Evolutionary conservation across 2,888 invertebrate genomes (phyloP), one percentile per base, ranked within the genome.

Genomic region (Spilarctia lutea): DNA sequence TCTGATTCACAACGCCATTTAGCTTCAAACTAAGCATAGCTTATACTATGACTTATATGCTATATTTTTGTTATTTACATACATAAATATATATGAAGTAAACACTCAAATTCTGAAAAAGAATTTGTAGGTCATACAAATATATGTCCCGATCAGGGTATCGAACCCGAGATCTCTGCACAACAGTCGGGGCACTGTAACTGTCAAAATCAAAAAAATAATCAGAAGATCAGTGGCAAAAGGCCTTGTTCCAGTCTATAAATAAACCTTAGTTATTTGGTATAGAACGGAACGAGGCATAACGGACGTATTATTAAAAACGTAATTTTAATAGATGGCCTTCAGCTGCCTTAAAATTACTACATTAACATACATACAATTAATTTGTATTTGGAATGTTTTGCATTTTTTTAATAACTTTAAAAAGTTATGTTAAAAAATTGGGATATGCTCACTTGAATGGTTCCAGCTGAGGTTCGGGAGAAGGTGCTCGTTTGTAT

Each of bases 401-500:
- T 63, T 63, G 16, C 16, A n/a, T n/a, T n/a, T 60, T 56, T 27
- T 27, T n/a, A 27, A 30, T 30, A 39, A 66, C 11, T 39, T n/a
- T 6, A 24, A 56, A 24, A 56, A 52, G 52, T 52, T 52, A 24
- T 24, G 4, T n/a, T 56, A 56, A n/a, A 56, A 56, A n/a, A 52
- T 30, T 6, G 20, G 30, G 13, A 24, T 39, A 10, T n/a, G 63
- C 92, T 83, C 88, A 96, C 96, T 96, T 96, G 93, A 98, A 98
- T 33, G 98, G 98, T 91, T 98, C 98, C 71, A 97, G 91, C 84
- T 96, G 96, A 20, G 95, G 94, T 89, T 96, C 96, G 0, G 93
- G 94, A 81, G 93, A 90, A 1, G 92, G 91, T 18, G 91, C 86
- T 52, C 93, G 87, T 82, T 95, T 96, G 83, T 96, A 96, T 45